These are phyloP conservation scores for Pipistrellus pygmaeus DNA, from an alignment of 2,797 vertebrate genomes.

Conservation along the genomic window DNA sequence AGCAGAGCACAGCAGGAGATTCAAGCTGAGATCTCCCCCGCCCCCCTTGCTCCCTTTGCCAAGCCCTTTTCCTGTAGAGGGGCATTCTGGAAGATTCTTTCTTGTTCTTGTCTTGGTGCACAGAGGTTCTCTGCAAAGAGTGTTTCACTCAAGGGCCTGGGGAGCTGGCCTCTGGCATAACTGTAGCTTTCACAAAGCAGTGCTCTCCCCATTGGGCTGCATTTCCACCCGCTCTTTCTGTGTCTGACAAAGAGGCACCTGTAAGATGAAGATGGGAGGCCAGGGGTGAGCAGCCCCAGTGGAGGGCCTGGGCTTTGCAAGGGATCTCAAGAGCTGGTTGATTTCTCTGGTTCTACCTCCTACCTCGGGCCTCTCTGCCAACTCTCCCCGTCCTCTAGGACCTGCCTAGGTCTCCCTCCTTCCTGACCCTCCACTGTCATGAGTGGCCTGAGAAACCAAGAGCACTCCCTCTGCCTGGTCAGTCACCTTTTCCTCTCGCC, in stretches of 20 bases:
- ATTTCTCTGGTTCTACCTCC: neutral
- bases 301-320: neutral
- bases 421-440: neutral
- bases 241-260: neutral
- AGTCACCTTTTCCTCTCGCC: neutral
- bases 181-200: neutral
- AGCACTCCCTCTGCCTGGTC: too few species aligned
- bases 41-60: accelerated
- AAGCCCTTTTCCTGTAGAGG: neutral
- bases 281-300: neutral
- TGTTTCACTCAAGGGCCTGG: neutral
- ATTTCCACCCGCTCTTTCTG: neutral
- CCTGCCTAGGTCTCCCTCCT: neutral
- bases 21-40: neutral
- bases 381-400: neutral
- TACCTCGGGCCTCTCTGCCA: neutral
- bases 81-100: neutral
- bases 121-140: neutral
- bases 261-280: neutral
- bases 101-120: neutral
- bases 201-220: too few species aligned
- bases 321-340: neutral
- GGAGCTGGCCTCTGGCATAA: neutral
- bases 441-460: too few species aligned
- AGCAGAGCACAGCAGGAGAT: neutral